Evolutionary conservation across 2,113 vertebrate genomes (phyloP).

Genomic region (Bufo bufo): DNA sequence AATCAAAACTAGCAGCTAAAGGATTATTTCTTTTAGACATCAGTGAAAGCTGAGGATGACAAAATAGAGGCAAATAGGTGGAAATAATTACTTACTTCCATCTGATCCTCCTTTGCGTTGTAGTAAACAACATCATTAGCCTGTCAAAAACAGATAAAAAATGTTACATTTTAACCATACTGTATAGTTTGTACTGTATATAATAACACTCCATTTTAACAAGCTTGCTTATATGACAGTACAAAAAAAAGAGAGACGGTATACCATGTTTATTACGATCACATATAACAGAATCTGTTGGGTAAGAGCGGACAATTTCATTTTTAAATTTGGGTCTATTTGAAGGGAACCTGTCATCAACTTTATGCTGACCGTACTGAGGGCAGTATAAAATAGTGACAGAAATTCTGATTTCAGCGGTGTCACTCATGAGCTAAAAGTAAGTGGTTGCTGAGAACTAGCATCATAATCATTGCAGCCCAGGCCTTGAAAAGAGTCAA

Average conservation of each 20-base stretch:
- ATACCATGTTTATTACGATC: no score
- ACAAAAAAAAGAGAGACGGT: not conserved
- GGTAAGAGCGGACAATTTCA: no score
- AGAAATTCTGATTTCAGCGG: no score
- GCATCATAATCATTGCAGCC: no score
- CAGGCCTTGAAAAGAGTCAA: no score
- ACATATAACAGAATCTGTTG: no score
- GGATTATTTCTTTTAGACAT: not conserved
- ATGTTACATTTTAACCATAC: constrained; percentile 8
- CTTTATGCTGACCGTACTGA: no score
- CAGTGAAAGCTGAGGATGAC: not conserved
- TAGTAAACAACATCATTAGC: constrained; percentile 91
- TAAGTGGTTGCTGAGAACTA: no score
- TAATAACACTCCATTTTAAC: not conserved
- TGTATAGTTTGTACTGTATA: not conserved
- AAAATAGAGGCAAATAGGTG: not conserved
- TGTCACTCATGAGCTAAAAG: no score
- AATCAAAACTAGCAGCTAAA: not conserved
- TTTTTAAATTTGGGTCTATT: no score
- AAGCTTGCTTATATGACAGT: not conserved
- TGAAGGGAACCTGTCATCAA: no score
- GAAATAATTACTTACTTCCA: constrained; percentile 75
- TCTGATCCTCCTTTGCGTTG: constrained; percentile 95
- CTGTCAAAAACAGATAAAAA: constrained; percentile 72
- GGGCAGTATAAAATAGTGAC: no score